Percentiles rank a stretch among this genome's conserved stretches.
Conservation (phyloP, 2,888 invertebrate genomes). For the Drosophila tripunctata region DNA sequence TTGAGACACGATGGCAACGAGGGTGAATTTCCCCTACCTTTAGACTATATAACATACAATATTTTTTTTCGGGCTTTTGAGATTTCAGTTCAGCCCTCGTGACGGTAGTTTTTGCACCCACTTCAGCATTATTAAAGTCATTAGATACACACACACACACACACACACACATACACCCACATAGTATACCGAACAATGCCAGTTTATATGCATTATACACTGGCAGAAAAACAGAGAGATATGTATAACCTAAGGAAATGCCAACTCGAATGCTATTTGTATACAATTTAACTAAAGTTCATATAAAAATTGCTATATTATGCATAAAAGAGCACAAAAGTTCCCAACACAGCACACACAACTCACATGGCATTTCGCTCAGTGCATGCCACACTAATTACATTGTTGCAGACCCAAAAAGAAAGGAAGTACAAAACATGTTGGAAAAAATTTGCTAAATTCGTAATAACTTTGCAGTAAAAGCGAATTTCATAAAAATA, state of each 20-base stretch:
- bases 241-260: background rate
- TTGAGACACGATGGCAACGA: slow-evolving; percentile 24
- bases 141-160: slow-evolving; percentile 45
- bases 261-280: too few species aligned
- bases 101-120: slow-evolving; percentile 58
- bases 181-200: slow-evolving; percentile 7
- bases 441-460: slow-evolving; percentile 19
- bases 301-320: background rate
- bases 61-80: slow-evolving; percentile 11
- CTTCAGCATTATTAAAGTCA: slow-evolving; percentile 67
- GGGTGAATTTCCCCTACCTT: slow-evolving; percentile 33
- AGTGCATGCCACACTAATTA: slow-evolving; percentile 36
- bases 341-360: background rate
- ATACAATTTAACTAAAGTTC: background rate
- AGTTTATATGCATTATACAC: slow-evolving; percentile 18
- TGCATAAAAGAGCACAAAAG: background rate
- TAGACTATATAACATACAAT: background rate
- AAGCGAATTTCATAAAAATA: slow-evolving; percentile 17
- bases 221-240: slow-evolving; percentile 20
- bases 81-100: slow-evolving; percentile 39
- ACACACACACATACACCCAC: background rate
- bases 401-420: slow-evolving; percentile 9
- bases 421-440: slow-evolving; percentile 22
- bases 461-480: slow-evolving; percentile 24
- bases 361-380: slow-evolving; percentile 5